Evolutionary conservation across 2,888 invertebrate genomes (phyloP), one percentile per base, ranked within the genome.

Genomic region (Diadromus collaris): DNA sequence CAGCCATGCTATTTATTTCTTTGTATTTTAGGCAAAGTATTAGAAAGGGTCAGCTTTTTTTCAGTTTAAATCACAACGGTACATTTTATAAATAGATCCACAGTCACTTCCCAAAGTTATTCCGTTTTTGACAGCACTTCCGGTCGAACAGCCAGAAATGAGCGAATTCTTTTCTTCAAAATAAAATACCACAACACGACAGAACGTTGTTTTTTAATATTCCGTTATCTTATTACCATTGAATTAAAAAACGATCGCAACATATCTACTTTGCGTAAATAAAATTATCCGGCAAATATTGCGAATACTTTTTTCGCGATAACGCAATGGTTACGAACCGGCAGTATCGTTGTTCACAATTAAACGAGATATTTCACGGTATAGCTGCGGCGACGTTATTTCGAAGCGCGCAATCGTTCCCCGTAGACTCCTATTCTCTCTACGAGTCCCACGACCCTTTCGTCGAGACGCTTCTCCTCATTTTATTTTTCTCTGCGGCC

Each of bases 361-460:
- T 54, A 63, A 65, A 72, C 61, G 46, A 77, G 48, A 69, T 56
- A 58, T 69, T 69, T 48, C 56, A 16, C 21, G 24, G 32, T 51
- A 41, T 41, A 51, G 6, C 21, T 13, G 10, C 32, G 21, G 63
- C 34, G 48, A 13, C 38, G 29, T 41, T 63, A 29, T 73, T 78
- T 51, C 56, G 46, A 78, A 67, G 69, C 69, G 69, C 69, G 73
- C 74, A 51, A 78, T 70, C 74, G 73, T 65, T 69, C 78, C 74
- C 78, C 51, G 24, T 74, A 65, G 78, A 78, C 69, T 73, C 44
- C 73, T 65, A 69, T 78, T 78, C 78, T 74, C 51, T 65, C 38
- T 6, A 56, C 56, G 58, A 46, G 34, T 63, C 68, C 63, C 56
- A 46, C 46, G 69, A 34, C 32, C 69, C 58, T 63, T 78, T 68